Percentiles rank a stretch among this genome's conserved stretches.
Evolutionary conservation across 1,140 invertebrate species (phyloP).

Genomic region (Orius laevigatus): DNA sequence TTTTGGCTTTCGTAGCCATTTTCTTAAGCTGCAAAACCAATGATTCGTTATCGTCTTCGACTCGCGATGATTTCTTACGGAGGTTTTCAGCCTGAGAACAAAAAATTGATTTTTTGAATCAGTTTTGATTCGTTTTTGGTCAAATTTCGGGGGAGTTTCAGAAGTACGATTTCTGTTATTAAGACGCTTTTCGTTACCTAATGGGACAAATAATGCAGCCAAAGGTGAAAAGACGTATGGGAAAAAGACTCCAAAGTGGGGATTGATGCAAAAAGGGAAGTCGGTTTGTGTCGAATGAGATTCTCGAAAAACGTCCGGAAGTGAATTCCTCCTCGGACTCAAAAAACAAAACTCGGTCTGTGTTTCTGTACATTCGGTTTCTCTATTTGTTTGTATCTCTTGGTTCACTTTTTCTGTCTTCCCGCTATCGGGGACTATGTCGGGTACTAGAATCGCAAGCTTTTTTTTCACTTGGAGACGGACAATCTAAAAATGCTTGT

Average conservation of each 20-base stretch:
- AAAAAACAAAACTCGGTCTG: background rate
- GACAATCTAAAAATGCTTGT: conserved; percentile 12
- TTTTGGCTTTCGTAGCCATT: conserved; percentile 71
- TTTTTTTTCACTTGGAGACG: conserved; percentile 13
- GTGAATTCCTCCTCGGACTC: no score
- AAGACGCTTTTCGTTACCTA: conserved; percentile 15
- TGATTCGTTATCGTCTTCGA: conserved; percentile 89
- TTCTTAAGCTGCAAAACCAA: conserved; percentile 83
- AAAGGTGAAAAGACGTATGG: conserved; percentile 22
- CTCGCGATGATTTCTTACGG: conserved; percentile 66
- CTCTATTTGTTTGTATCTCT: no score
- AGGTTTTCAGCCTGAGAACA: conserved; percentile 58
- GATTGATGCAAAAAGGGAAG: no score
- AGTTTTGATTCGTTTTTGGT: background rate
- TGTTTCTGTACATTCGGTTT: no score
- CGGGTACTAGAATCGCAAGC: conserved; percentile 5
- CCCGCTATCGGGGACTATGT: conserved; percentile 9
- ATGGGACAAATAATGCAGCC: conserved; percentile 24
- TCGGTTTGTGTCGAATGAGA: conserved; percentile 1
- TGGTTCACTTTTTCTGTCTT: background rate
- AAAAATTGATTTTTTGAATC: conserved; percentile 13
- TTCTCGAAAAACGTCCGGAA: no score
- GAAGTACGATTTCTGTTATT: conserved; percentile 10
- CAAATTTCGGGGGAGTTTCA: conserved; percentile 1
- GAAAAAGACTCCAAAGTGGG: conserved; percentile 15